phyloP scores from a whole-genome alignment of 2,113 vertebrate genomes.

The Rhynchopsitta pachyrhyncha region DNA sequence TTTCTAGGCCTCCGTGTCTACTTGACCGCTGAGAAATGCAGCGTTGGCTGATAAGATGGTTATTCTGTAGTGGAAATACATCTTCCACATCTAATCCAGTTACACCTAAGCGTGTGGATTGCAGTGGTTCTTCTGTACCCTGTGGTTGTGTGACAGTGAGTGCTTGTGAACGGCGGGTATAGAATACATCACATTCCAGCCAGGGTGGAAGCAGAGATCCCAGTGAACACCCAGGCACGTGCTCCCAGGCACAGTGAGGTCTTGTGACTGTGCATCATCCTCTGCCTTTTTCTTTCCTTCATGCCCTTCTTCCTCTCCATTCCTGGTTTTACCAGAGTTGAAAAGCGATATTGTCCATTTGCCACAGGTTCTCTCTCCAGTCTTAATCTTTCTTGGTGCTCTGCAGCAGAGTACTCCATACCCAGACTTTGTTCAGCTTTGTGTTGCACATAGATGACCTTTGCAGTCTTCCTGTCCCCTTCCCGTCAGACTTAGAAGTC shows the following conservation, averaged over 20 bases:
- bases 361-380: not conserved
- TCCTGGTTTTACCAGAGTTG: not conserved
- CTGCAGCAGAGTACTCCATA: not conserved
- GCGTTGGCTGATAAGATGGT: not conserved
- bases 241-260: not conserved
- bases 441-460: not conserved
- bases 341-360: not conserved
- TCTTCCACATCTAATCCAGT: not conserved
- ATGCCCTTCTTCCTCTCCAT: not conserved
- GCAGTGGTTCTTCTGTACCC: not conserved
- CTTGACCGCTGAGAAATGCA: slow-evolving; percentile 42
- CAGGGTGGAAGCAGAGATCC: not conserved
- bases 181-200: slow-evolving; percentile 39
- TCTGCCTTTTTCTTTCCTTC: not conserved
- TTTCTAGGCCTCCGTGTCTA: not conserved
- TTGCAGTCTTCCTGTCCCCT: not conserved
- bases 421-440: not conserved
- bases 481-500: not conserved
- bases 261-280: slow-evolving; percentile 12
- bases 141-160: not conserved
- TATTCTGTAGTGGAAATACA: slow-evolving; percentile 9
- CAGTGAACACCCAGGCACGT: not conserved
- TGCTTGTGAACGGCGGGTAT: not conserved
- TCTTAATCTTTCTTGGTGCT: not conserved
- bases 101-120: not conserved